Percentiles rank a stretch among this genome's conserved stretches.
These are phyloP conservation scores for Crossaster papposus DNA, from an alignment of 53 echinoderm and acorn worm species.

Conservation along the genomic window DNA sequence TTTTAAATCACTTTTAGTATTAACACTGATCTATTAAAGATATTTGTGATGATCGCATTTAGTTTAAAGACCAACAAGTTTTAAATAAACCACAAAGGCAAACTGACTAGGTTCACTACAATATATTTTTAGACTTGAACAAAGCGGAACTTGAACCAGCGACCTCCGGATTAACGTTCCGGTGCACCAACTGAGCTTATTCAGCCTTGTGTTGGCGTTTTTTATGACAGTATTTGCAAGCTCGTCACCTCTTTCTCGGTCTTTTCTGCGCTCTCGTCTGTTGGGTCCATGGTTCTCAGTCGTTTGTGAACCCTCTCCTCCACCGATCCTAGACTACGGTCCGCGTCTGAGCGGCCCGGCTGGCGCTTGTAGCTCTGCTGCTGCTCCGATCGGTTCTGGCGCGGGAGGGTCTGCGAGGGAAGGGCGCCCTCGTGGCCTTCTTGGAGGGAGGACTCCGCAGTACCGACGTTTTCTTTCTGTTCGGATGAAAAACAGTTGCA, in stretches of 20 bases:
- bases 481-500: neutral
- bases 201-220: too few species aligned
- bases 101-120: too few species aligned
- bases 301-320: slow-evolving; percentile 82
- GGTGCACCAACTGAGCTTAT: too few species aligned
- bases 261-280: slow-evolving; percentile 39
- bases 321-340: slow-evolving; percentile 85
- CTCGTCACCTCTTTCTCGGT: slow-evolving; percentile 34
- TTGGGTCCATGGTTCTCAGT: slow-evolving; percentile 78
- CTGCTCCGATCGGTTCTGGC: slow-evolving; percentile 62
- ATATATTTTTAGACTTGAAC: too few species aligned
- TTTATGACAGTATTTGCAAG: neutral
- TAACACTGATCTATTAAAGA: too few species aligned
- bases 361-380: slow-evolving; percentile 66
- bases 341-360: slow-evolving; percentile 85
- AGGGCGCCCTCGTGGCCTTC: slow-evolving; percentile 88
- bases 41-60: too few species aligned
- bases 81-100: too few species aligned
- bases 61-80: too few species aligned
- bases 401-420: slow-evolving; percentile 72
- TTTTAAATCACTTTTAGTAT: too few species aligned
- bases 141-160: too few species aligned
- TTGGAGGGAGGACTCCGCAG: slow-evolving; percentile 77
- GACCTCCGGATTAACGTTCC: too few species aligned
- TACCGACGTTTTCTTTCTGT: slow-evolving; percentile 83